Percentiles rank a stretch among this genome's conserved stretches.
Evolutionary conservation across 1,140 invertebrate genomes (phyloP).

Genomic region (Metopolophium dirhodum): DNA sequence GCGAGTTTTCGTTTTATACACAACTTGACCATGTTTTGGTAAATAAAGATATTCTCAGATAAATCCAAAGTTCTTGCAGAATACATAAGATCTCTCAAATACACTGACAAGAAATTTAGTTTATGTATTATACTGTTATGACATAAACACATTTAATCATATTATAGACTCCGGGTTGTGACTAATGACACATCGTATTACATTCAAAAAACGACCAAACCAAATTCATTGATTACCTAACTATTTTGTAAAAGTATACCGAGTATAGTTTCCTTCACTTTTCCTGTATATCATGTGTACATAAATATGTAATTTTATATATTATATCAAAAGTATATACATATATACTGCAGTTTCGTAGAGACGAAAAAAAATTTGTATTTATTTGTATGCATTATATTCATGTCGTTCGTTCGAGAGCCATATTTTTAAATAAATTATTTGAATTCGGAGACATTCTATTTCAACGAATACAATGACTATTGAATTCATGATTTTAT

Average conservation of each 20-base stretch:
- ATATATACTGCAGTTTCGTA: neutral
- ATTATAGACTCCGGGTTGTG: neutral
- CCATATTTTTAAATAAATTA: constrained; percentile 32
- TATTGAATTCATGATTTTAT: constrained; percentile 17
- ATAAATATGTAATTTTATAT: neutral
- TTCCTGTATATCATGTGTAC: neutral
- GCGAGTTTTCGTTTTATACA: neutral
- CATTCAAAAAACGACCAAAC: neutral
- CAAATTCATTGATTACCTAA: neutral
- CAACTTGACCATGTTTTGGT: neutral
- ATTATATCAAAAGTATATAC: neutral
- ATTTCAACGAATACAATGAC: constrained; percentile 10
- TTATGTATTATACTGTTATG: neutral
- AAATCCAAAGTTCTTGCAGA: neutral
- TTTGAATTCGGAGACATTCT: neutral
- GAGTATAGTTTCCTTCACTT: neutral
- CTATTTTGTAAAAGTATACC: neutral
- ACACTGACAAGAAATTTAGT: neutral
- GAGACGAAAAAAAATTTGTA: neutral
- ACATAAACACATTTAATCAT: neutral
- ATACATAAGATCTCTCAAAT: neutral
- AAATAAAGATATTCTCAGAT: neutral
- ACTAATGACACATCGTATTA: neutral
- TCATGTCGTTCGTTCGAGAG: neutral
- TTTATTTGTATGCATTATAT: constrained; percentile 27